phyloP scores from a whole-genome alignment of 2,888 invertebrate genomes.

The Allolobophora icterica region DNA sequence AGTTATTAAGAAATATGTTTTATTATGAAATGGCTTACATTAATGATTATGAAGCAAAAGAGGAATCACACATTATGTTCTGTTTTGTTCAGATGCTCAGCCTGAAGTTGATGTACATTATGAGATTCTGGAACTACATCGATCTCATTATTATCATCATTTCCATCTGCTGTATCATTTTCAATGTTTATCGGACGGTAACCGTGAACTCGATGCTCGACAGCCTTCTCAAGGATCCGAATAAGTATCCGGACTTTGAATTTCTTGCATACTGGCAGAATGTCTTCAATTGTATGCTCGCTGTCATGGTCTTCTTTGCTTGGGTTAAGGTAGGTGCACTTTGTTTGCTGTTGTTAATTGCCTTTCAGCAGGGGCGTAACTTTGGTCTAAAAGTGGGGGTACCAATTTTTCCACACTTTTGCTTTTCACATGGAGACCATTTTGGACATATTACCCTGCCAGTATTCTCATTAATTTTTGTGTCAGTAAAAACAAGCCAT shows the following conservation, averaged over 20 bases:
- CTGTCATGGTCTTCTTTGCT: constrained; percentile 74
- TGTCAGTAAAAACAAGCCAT: too few relatives aligned
- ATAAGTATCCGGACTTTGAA: constrained; percentile 72
- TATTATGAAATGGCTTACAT: neutral
- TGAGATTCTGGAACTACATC: constrained; percentile 73
- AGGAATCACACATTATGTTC: too few relatives aligned
- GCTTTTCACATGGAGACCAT: too few relatives aligned
- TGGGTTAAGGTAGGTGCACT: constrained; percentile 72
- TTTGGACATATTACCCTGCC: too few relatives aligned
- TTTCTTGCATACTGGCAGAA: constrained; percentile 68
- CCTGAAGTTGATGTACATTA: constrained; percentile 65
- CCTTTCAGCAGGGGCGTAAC: too few relatives aligned
- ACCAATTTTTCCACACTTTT: too few relatives aligned
- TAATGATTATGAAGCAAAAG: neutral
- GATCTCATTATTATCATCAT: constrained; percentile 72
- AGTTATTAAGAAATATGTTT: neutral
- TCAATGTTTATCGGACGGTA: constrained; percentile 68
- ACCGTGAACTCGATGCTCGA: constrained; percentile 62
- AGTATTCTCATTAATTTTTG: too few relatives aligned
- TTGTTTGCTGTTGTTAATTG: too few relatives aligned
- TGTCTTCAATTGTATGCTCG: constrained; percentile 71
- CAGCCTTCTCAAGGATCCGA: constrained; percentile 59
- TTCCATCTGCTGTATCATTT: constrained; percentile 66
- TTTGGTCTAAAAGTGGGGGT: too few relatives aligned
- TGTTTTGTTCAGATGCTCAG: neutral